Conservation (phyloP, 2,113 vertebrate species). For the Struthio camelus region DNA sequence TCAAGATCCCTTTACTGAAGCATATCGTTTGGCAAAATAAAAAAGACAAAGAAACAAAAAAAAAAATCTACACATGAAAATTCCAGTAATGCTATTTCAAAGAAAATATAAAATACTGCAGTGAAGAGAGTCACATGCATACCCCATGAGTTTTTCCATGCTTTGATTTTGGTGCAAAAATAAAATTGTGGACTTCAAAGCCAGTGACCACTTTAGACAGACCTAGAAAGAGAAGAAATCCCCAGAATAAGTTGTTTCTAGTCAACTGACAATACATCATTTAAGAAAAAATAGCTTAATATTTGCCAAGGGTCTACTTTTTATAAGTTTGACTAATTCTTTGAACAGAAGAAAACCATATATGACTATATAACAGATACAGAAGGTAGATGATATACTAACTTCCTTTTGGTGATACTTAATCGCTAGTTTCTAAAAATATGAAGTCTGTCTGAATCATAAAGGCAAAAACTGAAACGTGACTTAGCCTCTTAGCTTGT, state of each 20-base stretch:
- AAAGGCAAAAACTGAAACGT: not conserved
- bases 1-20: not conserved
- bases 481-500: not conserved
- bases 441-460: not conserved
- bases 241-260: slow-evolving; percentile 1
- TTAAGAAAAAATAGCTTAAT: slow-evolving; percentile 20
- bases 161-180: not conserved
- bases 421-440: slow-evolving; percentile 23
- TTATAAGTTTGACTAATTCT: slow-evolving; percentile 39
- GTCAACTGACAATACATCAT: not conserved
- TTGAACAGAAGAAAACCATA: slow-evolving; percentile 14
- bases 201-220: not conserved
- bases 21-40: not conserved
- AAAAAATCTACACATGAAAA: fast-evolving
- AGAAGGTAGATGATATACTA: not conserved
- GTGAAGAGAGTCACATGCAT: not conserved
- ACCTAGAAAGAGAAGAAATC: not conserved
- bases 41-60: not conserved
- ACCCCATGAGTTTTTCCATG: not conserved
- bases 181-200: not conserved
- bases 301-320: slow-evolving; percentile 23
- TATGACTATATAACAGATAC: not conserved
- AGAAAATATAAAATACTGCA: not conserved
- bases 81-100: not conserved
- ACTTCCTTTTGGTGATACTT: not conserved